Evolutionary conservation across 2,113 vertebrate species (phyloP).

Genomic region (Stigmatopora nigra): DNA sequence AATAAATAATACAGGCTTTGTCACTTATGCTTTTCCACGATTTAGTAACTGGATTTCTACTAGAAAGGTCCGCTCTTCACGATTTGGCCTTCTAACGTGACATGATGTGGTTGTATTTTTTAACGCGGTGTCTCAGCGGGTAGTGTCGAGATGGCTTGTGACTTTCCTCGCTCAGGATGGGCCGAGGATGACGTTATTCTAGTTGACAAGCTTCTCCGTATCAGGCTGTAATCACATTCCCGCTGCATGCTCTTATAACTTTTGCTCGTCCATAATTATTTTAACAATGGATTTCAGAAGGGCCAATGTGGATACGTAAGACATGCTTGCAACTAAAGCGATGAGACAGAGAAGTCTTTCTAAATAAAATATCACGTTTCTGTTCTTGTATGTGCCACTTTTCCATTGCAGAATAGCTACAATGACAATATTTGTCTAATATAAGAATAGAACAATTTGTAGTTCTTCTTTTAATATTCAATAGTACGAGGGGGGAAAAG

Average conservation of each 20-base stretch:
- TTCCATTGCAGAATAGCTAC: neutral
- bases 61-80: slow-evolving; percentile 1
- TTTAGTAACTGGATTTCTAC: neutral
- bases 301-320: slow-evolving; percentile 21
- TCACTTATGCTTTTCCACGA: neutral
- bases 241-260: slow-evolving; percentile 13
- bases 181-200: slow-evolving; percentile 51
- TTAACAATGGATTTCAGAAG: slow-evolving; percentile 19
- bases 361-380: slow-evolving; percentile 1
- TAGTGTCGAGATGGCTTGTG: slow-evolving; percentile 42
- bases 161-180: slow-evolving; percentile 41
- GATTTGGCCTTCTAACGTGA: slow-evolving; percentile 17
- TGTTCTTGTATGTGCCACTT: neutral
- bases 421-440: neutral
- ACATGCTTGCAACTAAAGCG: neutral
- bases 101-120: slow-evolving; percentile 49
- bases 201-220: slow-evolving; percentile 51
- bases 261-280: slow-evolving; percentile 30
- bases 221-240: slow-evolving; percentile 37
- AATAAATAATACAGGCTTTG: neutral
- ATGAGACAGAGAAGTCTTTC: neutral
- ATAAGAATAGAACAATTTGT: too few species aligned
- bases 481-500: too few species aligned
- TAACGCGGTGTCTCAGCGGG: slow-evolving; percentile 45
- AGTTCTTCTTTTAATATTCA: too few species aligned